Base-by-base conservation (phyloP, 2,888 invertebrate species). In the Liodrosophila aerea region DNA sequence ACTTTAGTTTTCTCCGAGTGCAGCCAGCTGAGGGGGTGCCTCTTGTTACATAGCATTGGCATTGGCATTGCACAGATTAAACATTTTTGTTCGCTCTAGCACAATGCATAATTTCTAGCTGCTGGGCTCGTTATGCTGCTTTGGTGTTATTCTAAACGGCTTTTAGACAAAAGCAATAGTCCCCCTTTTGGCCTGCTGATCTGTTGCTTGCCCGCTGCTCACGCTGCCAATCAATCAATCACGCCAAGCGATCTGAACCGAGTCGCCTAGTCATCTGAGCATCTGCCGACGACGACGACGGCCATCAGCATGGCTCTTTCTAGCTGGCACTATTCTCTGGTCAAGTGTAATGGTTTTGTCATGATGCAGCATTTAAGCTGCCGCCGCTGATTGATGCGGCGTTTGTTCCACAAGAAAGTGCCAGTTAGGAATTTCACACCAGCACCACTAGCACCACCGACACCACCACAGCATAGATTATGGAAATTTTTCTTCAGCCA, bases 141-240 rank as follows among this genome's bases (percentile, higher is more conserved):
- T 72, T 75, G 76, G 80, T 72, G 76, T 73, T 85, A 78, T 81
- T 84, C 85, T 85, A 78, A 81, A 84, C 85, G 80, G 85, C 83
- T 80, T 85, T 85, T 85, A 85, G 80, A 83, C 85, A 85, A 84
- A 76, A 65, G 62, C 62, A 61, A 58, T 11, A 11, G 44, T 9
- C 11, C 11, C 36, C 7, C 36, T 15, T 37, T 2, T 9, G 22
- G 8, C 9, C 29, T 29, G 29, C 7, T 9, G 5, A 7, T 13
- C 9, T 31, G 4, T 4, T 33, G 34, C 34, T n/a, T 49, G 53
- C 54, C 54, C 49, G 49, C 74, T 64, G 75, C 87, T 87, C 88
- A 87, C 85, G 87, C 87, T 86, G 88, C 88, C 88, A 87, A 87
- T 88, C 87, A 88, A 87, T 82, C 81, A 82, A 81, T 81, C 80